Conservation (phyloP, 1,140 invertebrate genomes). For the Nephila pilipes region DNA sequence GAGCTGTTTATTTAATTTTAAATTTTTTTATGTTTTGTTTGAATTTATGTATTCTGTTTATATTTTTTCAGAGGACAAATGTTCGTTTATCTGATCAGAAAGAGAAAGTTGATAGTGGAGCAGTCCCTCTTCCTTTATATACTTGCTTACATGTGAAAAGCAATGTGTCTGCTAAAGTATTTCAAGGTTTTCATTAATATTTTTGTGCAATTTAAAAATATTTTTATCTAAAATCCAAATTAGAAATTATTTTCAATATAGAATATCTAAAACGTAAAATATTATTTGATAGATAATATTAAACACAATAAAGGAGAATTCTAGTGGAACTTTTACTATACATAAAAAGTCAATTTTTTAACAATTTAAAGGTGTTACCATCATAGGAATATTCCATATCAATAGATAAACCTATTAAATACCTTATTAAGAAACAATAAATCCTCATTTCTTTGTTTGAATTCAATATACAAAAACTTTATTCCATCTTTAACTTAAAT, state of each 20-base stretch:
- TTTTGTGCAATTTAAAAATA: conserved; percentile 17
- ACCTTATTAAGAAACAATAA: too few relatives aligned
- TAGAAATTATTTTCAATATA: too few relatives aligned
- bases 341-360: too few relatives aligned
- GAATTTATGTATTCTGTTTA: neutral
- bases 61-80: conserved; percentile 80
- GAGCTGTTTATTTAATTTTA: neutral
- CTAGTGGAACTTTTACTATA: too few relatives aligned
- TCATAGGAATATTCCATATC: too few relatives aligned
- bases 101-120: conserved; percentile 80
- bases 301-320: too few relatives aligned
- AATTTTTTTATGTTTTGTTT: neutral
- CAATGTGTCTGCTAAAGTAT: conserved; percentile 82
- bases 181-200: conserved; percentile 80
- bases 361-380: too few relatives aligned
- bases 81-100: conserved; percentile 81
- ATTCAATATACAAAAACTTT: too few relatives aligned
- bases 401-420: too few relatives aligned
- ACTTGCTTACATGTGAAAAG: conserved; percentile 83
- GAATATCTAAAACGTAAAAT: neutral
- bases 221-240: too few relatives aligned
- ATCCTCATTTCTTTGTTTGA: too few relatives aligned
- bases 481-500: too few relatives aligned
- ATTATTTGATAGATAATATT: neutral
- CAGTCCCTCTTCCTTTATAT: conserved; percentile 82